A percentile compares a stretch with the other conserved stretches of the same genome.
These are phyloP conservation scores for Taenioides sp. DNA, from an alignment of 2,797 vertebrate genomes.

Conservation along the genomic window DNA sequence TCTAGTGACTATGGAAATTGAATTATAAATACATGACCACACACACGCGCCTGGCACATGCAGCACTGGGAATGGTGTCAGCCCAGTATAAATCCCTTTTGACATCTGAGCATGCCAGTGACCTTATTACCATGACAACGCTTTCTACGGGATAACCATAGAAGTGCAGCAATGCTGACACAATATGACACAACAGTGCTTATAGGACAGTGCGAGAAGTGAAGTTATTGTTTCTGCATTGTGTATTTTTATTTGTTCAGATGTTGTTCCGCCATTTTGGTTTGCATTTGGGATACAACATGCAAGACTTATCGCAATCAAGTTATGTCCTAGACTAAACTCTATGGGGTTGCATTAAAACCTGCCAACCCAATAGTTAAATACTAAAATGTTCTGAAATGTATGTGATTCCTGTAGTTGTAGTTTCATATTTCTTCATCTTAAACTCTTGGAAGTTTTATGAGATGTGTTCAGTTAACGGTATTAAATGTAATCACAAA, in stretches of 20 bases:
- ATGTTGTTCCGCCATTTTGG: not conserved
- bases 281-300: not conserved
- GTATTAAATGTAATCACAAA: too few relatives aligned
- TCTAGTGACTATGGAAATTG: conserved; percentile 14
- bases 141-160: conserved; percentile 59
- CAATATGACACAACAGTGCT: conserved; percentile 66
- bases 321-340: too few relatives aligned
- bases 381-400: too few relatives aligned
- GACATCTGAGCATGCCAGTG: conserved; percentile 73
- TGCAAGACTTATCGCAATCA: not conserved
- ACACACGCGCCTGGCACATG: conserved; percentile 51
- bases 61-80: conserved; percentile 70
- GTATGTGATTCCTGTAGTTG: too few relatives aligned
- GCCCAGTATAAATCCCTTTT: conserved; percentile 74
- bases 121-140: conserved; percentile 80
- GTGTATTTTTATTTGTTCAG: not conserved
- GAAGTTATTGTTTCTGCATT: conserved; percentile 3
- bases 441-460: too few relatives aligned
- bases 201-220: conserved; percentile 39
- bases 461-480: too few relatives aligned
- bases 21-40: conserved; percentile 26
- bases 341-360: too few relatives aligned
- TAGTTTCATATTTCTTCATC: too few relatives aligned
- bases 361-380: too few relatives aligned
- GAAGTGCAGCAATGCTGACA: conserved; percentile 63